These are phyloP conservation scores for Megaceryle alcyon DNA, from an alignment of 2,797 vertebrate genomes.

Conservation along the genomic window DNA sequence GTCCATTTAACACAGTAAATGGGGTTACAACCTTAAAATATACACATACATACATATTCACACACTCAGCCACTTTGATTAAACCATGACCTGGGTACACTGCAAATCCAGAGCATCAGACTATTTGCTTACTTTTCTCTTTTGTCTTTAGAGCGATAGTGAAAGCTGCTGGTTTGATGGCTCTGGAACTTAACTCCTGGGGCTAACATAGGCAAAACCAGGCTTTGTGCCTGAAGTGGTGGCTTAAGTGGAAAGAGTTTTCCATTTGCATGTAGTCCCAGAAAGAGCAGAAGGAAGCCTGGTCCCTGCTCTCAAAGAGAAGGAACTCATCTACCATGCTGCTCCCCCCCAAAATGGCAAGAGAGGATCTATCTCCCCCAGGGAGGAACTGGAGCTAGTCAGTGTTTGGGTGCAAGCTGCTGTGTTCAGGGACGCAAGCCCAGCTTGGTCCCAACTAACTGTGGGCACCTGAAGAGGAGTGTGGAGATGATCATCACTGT, in stretches of 20 bases:
- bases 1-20: not conserved
- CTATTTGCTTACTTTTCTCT: not conserved
- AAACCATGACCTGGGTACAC: not conserved
- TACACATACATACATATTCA: not conserved
- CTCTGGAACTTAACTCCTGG: not conserved
- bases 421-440: not conserved
- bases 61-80: not conserved
- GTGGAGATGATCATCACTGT: not conserved
- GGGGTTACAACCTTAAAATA: not conserved
- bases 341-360: not conserved
- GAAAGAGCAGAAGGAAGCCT: not conserved
- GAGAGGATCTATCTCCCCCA: fast-evolving
- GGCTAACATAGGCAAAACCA: not conserved
- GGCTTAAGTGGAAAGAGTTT: not conserved
- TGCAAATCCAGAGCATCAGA: not conserved
- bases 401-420: not conserved
- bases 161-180: not conserved
- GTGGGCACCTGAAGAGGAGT: not conserved
- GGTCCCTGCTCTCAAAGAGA: not conserved
- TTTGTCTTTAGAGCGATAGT: not conserved
- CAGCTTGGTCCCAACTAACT: not conserved
- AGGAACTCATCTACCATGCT: not conserved
- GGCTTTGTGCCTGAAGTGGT: not conserved
- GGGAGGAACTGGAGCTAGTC: fast-evolving
- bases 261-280: not conserved